These are phyloP conservation scores for Dryas iulia DNA, from an alignment of 1,140 invertebrate genomes.

Conservation along the genomic window DNA sequence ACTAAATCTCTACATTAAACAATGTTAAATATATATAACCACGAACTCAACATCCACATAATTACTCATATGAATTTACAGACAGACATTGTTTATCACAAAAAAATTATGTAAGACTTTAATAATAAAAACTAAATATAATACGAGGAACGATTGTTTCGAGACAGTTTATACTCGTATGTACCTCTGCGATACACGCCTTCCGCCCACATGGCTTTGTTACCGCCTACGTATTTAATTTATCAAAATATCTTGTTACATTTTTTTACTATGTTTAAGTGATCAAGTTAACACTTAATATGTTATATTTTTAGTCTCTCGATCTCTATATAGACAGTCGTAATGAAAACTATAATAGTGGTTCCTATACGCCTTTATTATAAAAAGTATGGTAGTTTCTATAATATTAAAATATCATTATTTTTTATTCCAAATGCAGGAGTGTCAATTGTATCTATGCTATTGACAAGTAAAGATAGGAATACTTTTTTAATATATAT, in stretches of 20 bases:
- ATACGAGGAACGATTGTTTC: neutral
- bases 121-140: constrained; percentile 1
- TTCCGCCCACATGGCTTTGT: constrained; percentile 18
- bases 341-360: too few species aligned
- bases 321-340: too few species aligned
- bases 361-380: too few species aligned
- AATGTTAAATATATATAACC: too few species aligned
- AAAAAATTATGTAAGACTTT: neutral
- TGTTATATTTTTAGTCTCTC: too few species aligned
- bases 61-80: neutral
- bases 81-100: neutral
- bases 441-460: too few species aligned
- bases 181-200: constrained; percentile 1
- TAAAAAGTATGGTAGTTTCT: too few species aligned
- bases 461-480: too few species aligned
- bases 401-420: too few species aligned
- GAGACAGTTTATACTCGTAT: constrained; percentile 19
- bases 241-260: neutral
- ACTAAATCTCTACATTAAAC: too few species aligned
- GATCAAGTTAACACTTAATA: neutral
- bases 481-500: too few species aligned
- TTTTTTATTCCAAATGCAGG: too few species aligned
- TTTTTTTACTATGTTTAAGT: neutral
- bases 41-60: neutral
- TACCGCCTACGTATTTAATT: constrained; percentile 12